Evolutionary conservation across 2,113 vertebrate genomes (phyloP).

Genomic region (Urocolius indicus): DNA sequence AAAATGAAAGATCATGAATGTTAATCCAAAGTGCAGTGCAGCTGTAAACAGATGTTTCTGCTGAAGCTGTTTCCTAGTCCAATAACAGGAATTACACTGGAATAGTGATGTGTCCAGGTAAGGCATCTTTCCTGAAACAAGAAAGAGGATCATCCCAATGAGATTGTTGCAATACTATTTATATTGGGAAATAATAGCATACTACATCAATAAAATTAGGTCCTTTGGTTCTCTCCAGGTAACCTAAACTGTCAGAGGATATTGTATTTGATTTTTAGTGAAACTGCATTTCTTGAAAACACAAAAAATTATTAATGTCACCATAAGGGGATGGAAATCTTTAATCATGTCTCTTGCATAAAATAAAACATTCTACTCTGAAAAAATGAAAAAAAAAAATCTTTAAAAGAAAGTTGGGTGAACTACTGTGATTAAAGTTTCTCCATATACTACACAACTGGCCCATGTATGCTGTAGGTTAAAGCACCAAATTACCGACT

Average conservation of each 20-base stretch:
- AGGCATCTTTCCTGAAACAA: not conserved
- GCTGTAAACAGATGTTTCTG: not conserved
- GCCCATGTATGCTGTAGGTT: not conserved
- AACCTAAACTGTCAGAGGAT: not conserved
- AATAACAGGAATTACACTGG: not conserved
- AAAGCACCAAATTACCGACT: not conserved
- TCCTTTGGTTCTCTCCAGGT: not conserved
- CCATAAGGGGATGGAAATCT: not conserved
- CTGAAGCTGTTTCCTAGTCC: not conserved
- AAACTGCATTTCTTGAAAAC: not conserved
- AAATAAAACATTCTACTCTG: not conserved
- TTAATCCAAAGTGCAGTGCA: not conserved
- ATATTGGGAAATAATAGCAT: not conserved
- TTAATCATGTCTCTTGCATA: not conserved
- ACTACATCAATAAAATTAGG: not conserved
- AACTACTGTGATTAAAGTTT: not conserved
- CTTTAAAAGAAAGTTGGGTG: not conserved
- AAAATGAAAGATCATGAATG: not conserved
- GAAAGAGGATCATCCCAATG: not conserved
- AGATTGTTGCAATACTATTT: not conserved
- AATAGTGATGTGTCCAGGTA: not conserved
- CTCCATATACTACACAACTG: not conserved
- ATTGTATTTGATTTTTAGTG: not conserved
- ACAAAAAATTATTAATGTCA: not conserved
- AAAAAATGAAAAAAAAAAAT: not conserved